phyloP scores from a whole-genome alignment of 2,888 invertebrate species.

The Microchrysa polita region DNA sequence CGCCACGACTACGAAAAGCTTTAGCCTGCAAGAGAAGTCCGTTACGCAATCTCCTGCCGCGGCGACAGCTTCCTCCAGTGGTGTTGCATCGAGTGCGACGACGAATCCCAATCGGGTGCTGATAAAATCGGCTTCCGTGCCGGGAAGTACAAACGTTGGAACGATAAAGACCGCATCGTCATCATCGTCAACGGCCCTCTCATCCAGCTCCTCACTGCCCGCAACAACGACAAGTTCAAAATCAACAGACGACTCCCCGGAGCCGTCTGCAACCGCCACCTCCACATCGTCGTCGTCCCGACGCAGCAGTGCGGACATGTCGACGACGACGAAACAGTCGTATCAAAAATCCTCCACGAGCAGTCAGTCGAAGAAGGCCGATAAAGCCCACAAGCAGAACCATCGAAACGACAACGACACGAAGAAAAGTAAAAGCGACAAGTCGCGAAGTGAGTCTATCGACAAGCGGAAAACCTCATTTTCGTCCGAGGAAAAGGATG shows the following conservation, averaged over 20 bases:
- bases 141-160: constrained; percentile 63
- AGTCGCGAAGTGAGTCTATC: constrained; percentile 51
- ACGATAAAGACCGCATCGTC: constrained; percentile 54
- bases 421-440: constrained; percentile 55
- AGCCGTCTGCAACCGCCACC: constrained; percentile 50
- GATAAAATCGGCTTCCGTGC: constrained; percentile 62
- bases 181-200: constrained; percentile 50
- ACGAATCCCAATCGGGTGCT: constrained; percentile 53
- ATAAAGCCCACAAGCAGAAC: constrained; percentile 60
- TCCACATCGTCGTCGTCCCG: constrained; percentile 52
- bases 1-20: constrained; percentile 60
- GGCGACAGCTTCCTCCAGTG: constrained; percentile 43
- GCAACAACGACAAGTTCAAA: constrained; percentile 27
- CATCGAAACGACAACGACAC: constrained; percentile 56
- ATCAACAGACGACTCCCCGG: constrained; percentile 47
- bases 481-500: constrained; percentile 40
- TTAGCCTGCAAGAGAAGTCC: constrained; percentile 59
- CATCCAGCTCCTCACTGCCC: not conserved
- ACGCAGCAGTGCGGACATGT: constrained; percentile 50
- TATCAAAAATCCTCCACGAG: constrained; percentile 43
- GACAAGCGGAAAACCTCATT: constrained; percentile 47
- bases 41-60: constrained; percentile 16
- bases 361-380: constrained; percentile 54
- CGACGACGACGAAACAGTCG: constrained; percentile 46
- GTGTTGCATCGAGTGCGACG: constrained; percentile 45